phyloP scores from a whole-genome alignment of 1,140 invertebrate species.

The Hesperophylax magnus region DNA sequence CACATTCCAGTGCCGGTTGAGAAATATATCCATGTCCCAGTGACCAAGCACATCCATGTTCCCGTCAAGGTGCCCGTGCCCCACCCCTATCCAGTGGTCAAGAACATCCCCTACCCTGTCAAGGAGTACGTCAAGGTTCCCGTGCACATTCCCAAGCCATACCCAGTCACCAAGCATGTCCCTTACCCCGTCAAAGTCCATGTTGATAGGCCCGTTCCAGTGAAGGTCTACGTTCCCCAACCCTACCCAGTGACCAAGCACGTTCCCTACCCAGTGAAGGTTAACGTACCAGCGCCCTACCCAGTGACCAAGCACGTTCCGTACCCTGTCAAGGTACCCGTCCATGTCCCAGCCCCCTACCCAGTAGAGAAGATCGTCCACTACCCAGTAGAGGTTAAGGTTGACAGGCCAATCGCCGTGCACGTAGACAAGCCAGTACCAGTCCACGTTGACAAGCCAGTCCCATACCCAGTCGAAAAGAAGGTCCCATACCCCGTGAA shows the following conservation, averaged over 20 bases:
- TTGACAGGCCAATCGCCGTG: slow-evolving; percentile 77
- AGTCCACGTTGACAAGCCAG: slow-evolving; percentile 73
- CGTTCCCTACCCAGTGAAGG: slow-evolving; percentile 78
- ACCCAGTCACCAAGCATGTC: slow-evolving; percentile 78
- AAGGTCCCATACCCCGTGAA: slow-evolving; percentile 75
- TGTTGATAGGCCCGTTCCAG: slow-evolving; percentile 75
- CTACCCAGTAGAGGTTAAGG: slow-evolving; percentile 79
- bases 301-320: slow-evolving; percentile 81
- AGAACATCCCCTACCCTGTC: slow-evolving; percentile 75
- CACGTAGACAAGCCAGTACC: slow-evolving; percentile 75
- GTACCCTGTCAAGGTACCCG: slow-evolving; percentile 77
- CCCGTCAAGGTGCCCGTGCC: slow-evolving; percentile 74
- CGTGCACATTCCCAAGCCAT: slow-evolving; percentile 74
- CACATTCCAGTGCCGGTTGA: slow-evolving; percentile 75
- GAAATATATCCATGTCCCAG: slow-evolving; percentile 72
- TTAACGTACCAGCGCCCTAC: slow-evolving; percentile 78
- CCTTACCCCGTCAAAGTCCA: slow-evolving; percentile 77
- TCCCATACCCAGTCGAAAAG: slow-evolving; percentile 76
- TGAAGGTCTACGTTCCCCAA: slow-evolving; percentile 76
- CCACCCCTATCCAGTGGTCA: slow-evolving; percentile 75
- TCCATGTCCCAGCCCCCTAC: slow-evolving; percentile 78
- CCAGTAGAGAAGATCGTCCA: slow-evolving; percentile 82
- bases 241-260: slow-evolving; percentile 77
- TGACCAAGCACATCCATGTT: slow-evolving; percentile 72
- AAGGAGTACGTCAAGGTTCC: slow-evolving; percentile 78